A percentile compares a stretch with the other conserved stretches of the same genome.
These are phyloP conservation scores for Pollenia labialis DNA, from an alignment of 2,888 invertebrate species.

Conservation along the genomic window DNA sequence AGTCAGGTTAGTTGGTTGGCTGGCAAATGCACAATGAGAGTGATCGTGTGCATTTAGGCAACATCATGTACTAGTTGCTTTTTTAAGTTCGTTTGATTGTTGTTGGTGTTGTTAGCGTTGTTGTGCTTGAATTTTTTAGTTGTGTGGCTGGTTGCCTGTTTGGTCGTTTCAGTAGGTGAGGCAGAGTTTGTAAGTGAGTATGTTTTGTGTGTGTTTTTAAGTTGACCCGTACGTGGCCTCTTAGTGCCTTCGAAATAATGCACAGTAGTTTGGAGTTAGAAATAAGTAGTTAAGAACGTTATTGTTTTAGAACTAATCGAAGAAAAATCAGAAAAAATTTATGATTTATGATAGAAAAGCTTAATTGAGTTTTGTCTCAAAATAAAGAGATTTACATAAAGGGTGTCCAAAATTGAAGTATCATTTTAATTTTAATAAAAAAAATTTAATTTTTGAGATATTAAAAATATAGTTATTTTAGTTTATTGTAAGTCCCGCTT, in stretches of 20 bases:
- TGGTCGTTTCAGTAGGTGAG: slow-evolving; percentile 68
- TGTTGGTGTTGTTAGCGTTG: slow-evolving; percentile 38
- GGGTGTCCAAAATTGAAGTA: no score
- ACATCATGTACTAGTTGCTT: slow-evolving; percentile 62
- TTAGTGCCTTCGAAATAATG: slow-evolving; percentile 72
- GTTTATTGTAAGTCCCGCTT: no score
- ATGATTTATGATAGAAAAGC: no score
- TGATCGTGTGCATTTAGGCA: slow-evolving; percentile 71
- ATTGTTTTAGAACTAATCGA: no score
- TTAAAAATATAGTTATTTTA: no score
- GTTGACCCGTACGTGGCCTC: slow-evolving; percentile 82
- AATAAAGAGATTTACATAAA: no score
- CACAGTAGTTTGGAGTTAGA: slow-evolving; percentile 54
- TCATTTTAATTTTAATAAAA: no score
- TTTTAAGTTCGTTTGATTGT: slow-evolving; percentile 34
- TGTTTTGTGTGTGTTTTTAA: slow-evolving; percentile 74
- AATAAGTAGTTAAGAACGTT: neutral
- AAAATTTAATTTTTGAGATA: no score
- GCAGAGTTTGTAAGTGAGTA: slow-evolving; percentile 74
- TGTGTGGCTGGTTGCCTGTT: slow-evolving; percentile 45
- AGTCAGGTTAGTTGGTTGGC: slow-evolving; percentile 16
- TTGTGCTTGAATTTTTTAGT: slow-evolving; percentile 54
- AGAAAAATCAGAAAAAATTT: no score
- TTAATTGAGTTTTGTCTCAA: no score
- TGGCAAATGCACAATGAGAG: slow-evolving; percentile 57